Base-by-base conservation (phyloP, 2,888 invertebrate genomes). In the Hyalella azteca region DNA sequence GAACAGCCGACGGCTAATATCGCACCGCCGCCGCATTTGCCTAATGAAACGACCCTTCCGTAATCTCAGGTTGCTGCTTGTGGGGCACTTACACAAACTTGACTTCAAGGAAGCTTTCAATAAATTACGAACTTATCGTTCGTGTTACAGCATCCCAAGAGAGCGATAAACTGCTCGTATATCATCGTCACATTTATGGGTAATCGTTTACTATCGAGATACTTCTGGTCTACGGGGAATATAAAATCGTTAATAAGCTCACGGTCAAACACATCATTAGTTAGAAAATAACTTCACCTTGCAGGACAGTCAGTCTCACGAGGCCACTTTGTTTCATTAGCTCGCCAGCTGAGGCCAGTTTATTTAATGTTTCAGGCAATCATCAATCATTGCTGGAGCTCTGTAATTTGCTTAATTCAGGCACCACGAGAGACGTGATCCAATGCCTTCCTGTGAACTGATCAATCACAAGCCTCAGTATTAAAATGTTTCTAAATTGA, bases 1-100 rank as follows among this genome's bases (percentile, higher is more conserved):
- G 66, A 66, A 39, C 66, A 66, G 66, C 66, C 66, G 36, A 66
- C 66, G 66, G 66, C 66, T 66, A 66, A 66, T 66, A 66, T 66
- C 66, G 66, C 66, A 36, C 66, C 66, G 36, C 66, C 66, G 36
- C 36, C 66, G 66, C 66, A 66, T 66, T 66, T 66, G 66, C 66
- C 66, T 66, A 66, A 66, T 66, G 66, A 66, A 66, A 66, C 66
- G 66, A 66, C 66, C 66, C 36, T 36, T 66, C 66, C 22, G 66
- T 66, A 66, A 66, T 66, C 66, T 66, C 66, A 36, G 66, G 66
- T 36, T 36, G 32, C 36, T 36, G 36, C 36, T 66, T 66, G 32
- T 66, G 36, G 15, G 66, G 66, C 36, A 66, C 66, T 66, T 36
- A 66, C 66, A 66, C 66, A 66, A 39, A 39, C 66, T 9, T 19